Conservation (phyloP, 2,797 vertebrate genomes). For the Aldrovandia affinis region DNA sequence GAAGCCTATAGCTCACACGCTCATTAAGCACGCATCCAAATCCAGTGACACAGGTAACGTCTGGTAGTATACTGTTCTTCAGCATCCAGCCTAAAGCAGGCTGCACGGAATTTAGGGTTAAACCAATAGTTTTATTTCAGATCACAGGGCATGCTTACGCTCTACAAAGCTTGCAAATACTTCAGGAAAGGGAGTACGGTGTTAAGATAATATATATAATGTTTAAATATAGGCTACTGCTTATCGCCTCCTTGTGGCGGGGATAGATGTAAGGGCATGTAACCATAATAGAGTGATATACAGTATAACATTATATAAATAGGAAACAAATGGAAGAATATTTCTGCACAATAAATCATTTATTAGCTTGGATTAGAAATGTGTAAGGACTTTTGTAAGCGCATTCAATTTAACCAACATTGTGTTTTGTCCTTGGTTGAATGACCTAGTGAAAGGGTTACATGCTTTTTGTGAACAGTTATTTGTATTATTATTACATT, state of each 20-base stretch:
- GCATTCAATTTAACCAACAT: too few relatives aligned
- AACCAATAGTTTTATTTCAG: background rate
- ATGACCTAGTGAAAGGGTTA: too few relatives aligned
- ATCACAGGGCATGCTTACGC: background rate
- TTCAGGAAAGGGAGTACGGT: background rate
- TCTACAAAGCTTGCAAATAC: background rate
- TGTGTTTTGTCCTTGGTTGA: too few relatives aligned
- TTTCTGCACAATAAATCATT: too few relatives aligned
- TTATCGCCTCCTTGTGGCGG: conserved; percentile 15
- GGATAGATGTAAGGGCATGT: background rate
- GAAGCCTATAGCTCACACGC: background rate
- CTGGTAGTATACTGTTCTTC: background rate
- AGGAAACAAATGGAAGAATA: too few relatives aligned
- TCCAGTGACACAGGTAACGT: background rate
- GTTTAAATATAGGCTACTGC: background rate
- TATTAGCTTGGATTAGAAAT: too few relatives aligned
- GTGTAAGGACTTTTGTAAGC: too few relatives aligned
- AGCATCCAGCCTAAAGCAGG: background rate
- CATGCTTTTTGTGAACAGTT: too few relatives aligned
- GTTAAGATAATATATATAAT: background rate
- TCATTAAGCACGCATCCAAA: background rate
- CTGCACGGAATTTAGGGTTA: too few relatives aligned
- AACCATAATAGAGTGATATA: background rate
- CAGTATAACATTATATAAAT: too few relatives aligned
- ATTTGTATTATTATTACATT: too few relatives aligned